Base-by-base conservation (phyloP, 1,140 invertebrate species). In the Batillaria attramentaria region DNA sequence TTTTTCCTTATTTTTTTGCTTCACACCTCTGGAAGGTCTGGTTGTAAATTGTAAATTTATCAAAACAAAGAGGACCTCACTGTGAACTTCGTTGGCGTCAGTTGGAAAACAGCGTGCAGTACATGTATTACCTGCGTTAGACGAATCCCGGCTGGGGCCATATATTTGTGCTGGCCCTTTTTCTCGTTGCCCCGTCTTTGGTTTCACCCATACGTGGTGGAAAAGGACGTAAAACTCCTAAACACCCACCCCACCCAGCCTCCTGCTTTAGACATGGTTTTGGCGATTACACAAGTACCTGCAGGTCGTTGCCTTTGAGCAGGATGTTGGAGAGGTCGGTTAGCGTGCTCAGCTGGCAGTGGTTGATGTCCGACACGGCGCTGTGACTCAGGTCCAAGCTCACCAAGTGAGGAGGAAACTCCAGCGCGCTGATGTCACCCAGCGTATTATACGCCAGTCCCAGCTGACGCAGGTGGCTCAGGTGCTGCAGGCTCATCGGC, bases 311-410 rank as follows among this genome's bases (percentile, higher is more conserved):
- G 3, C 73, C 73, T 0, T 35, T 18, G 5, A 79, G 78, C 20
- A 37, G 72, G 35, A 85, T 37, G 35, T 68, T 78, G 41, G 78
- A 46, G 28, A 85, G 77, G 78, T 85, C 84, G 37, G 60, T 43
- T 1, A 82, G 77, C 18, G 68, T 39, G 18, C 41, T 31, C 33
- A 85, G 66, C 28, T 33, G 68, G 37, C 84, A 85, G 62, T 79
- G 77, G 35, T 80, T 35, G 18, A 85, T 35, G 37, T 76, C 43
- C 28, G 57, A 31, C 28, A 85, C 73, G 6, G 54, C 60, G 39
- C 73, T 79, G 68, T 79, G 20, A 24, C 77, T 82, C 20, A 85
- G 70, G 43, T 85, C 82, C 18, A 85, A 69, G 60, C 70, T 69
- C 33, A 28, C 50, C 37, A 85, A 13, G 72, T 85, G 84, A 8